These are phyloP conservation scores for Rhegmatorhina hoffmannsi DNA, from an alignment of 2,113 vertebrate genomes.

Conservation along the genomic window DNA sequence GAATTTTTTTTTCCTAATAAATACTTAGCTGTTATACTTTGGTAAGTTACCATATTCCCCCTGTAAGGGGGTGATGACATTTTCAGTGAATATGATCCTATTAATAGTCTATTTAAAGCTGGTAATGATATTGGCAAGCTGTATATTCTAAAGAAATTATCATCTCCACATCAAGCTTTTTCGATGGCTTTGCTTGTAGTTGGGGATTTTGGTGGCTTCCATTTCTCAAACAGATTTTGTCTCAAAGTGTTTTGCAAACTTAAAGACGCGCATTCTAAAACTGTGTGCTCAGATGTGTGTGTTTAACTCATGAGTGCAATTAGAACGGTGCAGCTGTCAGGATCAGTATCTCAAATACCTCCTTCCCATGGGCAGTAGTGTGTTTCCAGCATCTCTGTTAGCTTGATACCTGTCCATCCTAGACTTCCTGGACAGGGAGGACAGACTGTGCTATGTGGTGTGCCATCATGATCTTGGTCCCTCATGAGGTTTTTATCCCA, in stretches of 20 bases:
- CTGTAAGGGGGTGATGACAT: background rate
- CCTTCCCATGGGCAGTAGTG: fast-evolving
- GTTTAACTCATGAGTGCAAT: background rate
- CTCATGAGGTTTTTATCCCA: background rate
- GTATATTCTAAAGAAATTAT: background rate
- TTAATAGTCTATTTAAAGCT: background rate
- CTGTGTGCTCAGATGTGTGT: background rate
- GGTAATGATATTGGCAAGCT: background rate
- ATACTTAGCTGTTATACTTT: background rate
- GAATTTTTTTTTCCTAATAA: background rate
- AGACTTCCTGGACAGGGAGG: background rate
- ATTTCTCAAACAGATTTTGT: background rate
- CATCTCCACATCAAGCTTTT: background rate
- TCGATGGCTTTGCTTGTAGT: background rate
- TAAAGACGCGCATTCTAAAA: background rate
- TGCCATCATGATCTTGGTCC: background rate
- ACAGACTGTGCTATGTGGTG: background rate
- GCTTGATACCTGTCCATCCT: background rate
- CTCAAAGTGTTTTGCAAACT: background rate
- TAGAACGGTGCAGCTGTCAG: background rate
- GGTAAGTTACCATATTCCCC: background rate
- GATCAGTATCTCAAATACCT: background rate
- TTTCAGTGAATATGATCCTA: background rate
- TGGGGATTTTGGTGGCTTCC: background rate
- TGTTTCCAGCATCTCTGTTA: background rate